These are phyloP conservation scores for Phymatocera aterrima DNA, from an alignment of 2,888 invertebrate species.

Conservation along the genomic window DNA sequence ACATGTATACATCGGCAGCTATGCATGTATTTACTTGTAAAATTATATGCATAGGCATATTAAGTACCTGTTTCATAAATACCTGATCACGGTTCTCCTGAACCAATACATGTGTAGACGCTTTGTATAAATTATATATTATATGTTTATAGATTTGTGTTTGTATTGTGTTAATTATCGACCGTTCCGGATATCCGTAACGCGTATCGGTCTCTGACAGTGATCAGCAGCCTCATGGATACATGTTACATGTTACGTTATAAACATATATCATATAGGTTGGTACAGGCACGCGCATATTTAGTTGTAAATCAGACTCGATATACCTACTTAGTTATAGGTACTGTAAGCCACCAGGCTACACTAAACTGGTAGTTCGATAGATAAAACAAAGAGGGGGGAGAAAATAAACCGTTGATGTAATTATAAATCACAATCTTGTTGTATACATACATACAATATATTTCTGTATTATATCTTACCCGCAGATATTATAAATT, in stretches of 20 bases:
- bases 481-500: too few species aligned
- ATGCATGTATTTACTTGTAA: background rate
- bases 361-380: background rate
- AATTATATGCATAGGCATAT: background rate
- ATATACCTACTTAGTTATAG: background rate
- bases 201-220: slow-evolving; percentile 30
- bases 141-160: background rate
- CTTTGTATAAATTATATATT: background rate
- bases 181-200: slow-evolving; percentile 39
- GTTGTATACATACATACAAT: background rate
- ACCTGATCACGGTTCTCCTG: background rate
- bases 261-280: background rate
- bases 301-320: background rate
- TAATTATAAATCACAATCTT: slow-evolving; percentile 12
- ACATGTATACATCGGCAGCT: background rate
- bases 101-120: background rate
- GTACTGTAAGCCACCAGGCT: background rate
- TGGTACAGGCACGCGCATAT: too few species aligned
- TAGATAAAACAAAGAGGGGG: background rate
- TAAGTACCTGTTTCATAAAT: slow-evolving; percentile 8
- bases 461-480: too few species aligned
- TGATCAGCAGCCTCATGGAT: slow-evolving; percentile 13
- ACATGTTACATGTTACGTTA: slow-evolving; percentile 17
- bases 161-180: slow-evolving; percentile 25
- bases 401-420: background rate